A percentile compares a stretch with the other conserved stretches of the same genome.
phyloP scores from a whole-genome alignment of 2,113 vertebrate species.

The Ahaetulla prasina region DNA sequence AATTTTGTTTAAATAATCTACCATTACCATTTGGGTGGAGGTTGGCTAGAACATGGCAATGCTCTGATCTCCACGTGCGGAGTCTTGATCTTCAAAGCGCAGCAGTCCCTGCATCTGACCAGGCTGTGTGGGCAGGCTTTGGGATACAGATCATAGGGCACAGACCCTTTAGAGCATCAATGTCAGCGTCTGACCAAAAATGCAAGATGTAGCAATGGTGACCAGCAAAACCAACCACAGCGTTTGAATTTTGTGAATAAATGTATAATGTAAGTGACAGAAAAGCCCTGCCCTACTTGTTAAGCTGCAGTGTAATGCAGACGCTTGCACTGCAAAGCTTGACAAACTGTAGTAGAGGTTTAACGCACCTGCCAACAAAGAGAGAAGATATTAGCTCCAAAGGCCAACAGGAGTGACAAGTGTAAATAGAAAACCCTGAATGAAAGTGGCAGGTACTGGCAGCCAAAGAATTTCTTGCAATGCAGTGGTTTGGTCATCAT shows the following conservation, averaged over 20 bases:
- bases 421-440: slow-evolving; percentile 73
- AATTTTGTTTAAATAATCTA: slow-evolving; percentile 90
- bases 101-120: slow-evolving; percentile 84
- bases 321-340: slow-evolving; percentile 85
- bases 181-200: slow-evolving; percentile 88
- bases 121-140: slow-evolving; percentile 86
- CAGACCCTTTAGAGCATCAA: slow-evolving; percentile 87
- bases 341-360: slow-evolving; percentile 84
- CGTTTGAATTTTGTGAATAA: slow-evolving; percentile 73
- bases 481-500: slow-evolving; percentile 55
- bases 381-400: slow-evolving; percentile 82
- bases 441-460: slow-evolving; percentile 68
- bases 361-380: slow-evolving; percentile 88
- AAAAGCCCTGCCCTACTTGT: slow-evolving; percentile 84
- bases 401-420: slow-evolving; percentile 76
- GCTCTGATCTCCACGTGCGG: slow-evolving; percentile 87
- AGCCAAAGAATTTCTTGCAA: slow-evolving; percentile 60
- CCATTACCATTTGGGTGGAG: slow-evolving; percentile 88
- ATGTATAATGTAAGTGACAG: slow-evolving; percentile 71
- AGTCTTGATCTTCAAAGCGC: slow-evolving; percentile 87
- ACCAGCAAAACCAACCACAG: slow-evolving; percentile 80
- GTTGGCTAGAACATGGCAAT: slow-evolving; percentile 89
- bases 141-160: slow-evolving; percentile 88
- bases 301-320: slow-evolving; percentile 86
- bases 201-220: slow-evolving; percentile 83